Base-by-base conservation (phyloP, 2,888 invertebrate genomes). In the Apotomis turbidana region DNA sequence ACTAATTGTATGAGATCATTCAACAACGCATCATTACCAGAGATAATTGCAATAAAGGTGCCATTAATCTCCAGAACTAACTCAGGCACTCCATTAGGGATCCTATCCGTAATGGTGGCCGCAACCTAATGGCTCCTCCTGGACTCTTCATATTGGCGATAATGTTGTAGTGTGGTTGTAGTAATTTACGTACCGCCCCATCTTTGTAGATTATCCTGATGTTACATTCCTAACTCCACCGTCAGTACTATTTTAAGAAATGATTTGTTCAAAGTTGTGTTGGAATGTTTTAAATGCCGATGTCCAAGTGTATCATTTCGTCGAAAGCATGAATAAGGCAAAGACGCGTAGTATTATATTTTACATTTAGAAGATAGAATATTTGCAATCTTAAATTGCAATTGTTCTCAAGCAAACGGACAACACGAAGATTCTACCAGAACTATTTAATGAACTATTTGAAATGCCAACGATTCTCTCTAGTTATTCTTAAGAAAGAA, bases 1-100 rank as follows among this genome's bases (percentile, higher is more conserved):
- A 27, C 27, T 27, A 27, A 27, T 27, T 27, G 27, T 27, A 27
- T 27, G 27, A 36, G 1, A 8, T 57, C 8, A 12, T 5, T 41
- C 41, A 59, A 41, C 4, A 41, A 5, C 49, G 3, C 51, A 13
- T 46, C 49, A 55, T 61, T 62, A 61, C 51, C 54, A 44, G 10
- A 55, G 54, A 55, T 68, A 60, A 68, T 57, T 41, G 55, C 83
- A 84, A 81, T 76, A 78, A 63, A 83, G 78, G 78, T 76, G 79
- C 83, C 82, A 87, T 88, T 87, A 88, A 78, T 78, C 75, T 76
- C 73, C 66, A 57, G 72, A 52, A 76, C 78, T 84, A 85, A 85
- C 86, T 85, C 83, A 84, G 85, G 85, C 85, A 81, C 80, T 83
- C 85, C 83, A 89, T 88, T 88, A 89, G 82, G 83, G 80, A 81